Percentiles rank a stretch among this genome's conserved stretches.
phyloP scores from a whole-genome alignment of 2,888 invertebrate species.

The Dichetophora obliterata region DNA sequence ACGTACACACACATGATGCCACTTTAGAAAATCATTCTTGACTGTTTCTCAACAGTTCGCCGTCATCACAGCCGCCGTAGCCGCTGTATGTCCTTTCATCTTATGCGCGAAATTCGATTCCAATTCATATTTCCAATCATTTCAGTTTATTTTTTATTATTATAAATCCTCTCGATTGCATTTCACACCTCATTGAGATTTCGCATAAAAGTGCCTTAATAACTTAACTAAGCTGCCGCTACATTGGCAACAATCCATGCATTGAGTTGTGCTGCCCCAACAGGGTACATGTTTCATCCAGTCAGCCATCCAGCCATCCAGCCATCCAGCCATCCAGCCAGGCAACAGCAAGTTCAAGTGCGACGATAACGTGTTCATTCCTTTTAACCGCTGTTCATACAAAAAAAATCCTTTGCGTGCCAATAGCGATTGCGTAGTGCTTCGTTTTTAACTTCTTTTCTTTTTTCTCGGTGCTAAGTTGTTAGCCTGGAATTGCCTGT shows the following conservation, averaged over 20 bases:
- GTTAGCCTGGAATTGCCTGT: slow-evolving; percentile 45
- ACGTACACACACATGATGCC: background rate
- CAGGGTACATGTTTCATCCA: background rate
- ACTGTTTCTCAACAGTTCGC: background rate
- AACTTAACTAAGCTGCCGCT: slow-evolving; percentile 62
- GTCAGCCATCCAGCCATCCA: background rate
- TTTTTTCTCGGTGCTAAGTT: background rate
- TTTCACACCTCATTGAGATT: slow-evolving; percentile 68
- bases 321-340: background rate
- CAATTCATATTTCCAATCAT: slow-evolving; percentile 38
- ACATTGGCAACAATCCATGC: background rate
- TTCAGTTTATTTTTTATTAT: slow-evolving; percentile 49
- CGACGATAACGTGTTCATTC: slow-evolving; percentile 11
- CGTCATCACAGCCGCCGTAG: background rate
- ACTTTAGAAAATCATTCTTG: background rate
- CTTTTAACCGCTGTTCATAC: background rate
- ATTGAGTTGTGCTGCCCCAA: background rate
- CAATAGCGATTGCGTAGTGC: slow-evolving; percentile 3
- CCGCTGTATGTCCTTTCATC: background rate
- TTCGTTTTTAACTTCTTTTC: background rate
- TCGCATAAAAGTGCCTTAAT: slow-evolving; percentile 67
- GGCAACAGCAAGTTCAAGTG: background rate
- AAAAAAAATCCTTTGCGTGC: slow-evolving; percentile 30
- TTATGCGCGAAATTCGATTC: slow-evolving; percentile 23
- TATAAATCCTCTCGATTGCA: slow-evolving; percentile 61